Evolutionary conservation across 2,797 vertebrate genomes (phyloP), one percentile per base, ranked within the genome.

Genomic region (Spea hammondii): DNA sequence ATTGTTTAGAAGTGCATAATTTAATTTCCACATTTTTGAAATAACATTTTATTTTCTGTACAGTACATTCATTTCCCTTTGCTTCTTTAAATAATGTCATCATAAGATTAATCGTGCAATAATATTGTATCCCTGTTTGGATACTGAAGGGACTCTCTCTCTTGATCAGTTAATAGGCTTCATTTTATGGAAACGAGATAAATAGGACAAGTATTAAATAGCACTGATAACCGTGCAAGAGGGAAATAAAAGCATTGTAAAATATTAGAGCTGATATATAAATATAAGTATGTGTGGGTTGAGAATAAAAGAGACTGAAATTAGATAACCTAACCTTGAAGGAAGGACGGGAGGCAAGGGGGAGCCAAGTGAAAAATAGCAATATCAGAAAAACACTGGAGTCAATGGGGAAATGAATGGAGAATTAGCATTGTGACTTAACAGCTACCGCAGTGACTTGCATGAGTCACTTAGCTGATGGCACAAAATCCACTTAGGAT

Each of bases 281-380:
- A 6, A 70, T 9, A 71, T 11, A 12, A 65, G n/a, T 13, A 54
- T 12, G 8, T 44, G 44, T 8, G 67, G 57, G 8, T 57, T 57
- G n/a, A 4, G 55, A 5, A 5, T 5, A 57, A 57, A 13, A 57
- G 11, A 57, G 8, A 7, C 13, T 60, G 10, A 74, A 13, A 62
- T 45, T 44, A 62, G 11, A 54, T 49, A 79, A 74, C 78, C 72
- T 74, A 79, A 74, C 78, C 72, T 74, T 70, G 78, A 74, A 70
- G 49, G 55, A 46, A 74, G 78, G 78, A 64, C 66, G 32, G 48
- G n/a, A 69, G 67, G 55, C 49, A 65, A 54, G 49, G n/a, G 14
- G 49, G 10, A 70, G 66, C 45, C 78, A 13, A 62, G 7, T 13
- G n/a, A 79, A 59, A 69, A 49, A 69, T 32, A 64, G 60, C 46